Evolutionary conservation across 2,888 invertebrate genomes (phyloP).

Genomic region (Orchestes rusci): DNA sequence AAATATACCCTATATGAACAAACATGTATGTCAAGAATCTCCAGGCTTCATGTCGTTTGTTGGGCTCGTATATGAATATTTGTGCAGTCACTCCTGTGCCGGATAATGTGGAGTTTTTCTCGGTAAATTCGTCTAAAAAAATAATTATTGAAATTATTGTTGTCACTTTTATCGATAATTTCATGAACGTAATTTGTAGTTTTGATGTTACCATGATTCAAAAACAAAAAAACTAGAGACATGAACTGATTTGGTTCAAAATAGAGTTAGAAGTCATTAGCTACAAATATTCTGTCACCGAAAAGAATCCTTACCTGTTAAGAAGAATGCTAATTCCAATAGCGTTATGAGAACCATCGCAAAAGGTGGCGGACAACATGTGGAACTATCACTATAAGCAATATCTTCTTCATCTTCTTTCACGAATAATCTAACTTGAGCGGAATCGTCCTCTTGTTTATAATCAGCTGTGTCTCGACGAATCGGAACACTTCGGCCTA

Average conservation of each 20-base stretch:
- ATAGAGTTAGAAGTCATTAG: no score
- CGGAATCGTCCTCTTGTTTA: slow-evolving; percentile 1
- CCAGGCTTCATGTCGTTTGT: slow-evolving; percentile 82
- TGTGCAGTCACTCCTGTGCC: slow-evolving; percentile 39
- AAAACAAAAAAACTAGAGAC: no score
- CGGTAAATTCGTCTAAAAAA: slow-evolving; percentile 16
- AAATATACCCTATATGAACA: slow-evolving; percentile 77
- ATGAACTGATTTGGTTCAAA: no score
- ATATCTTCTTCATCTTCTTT: slow-evolving; percentile 10
- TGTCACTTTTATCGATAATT: no score
- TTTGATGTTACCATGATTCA: background rate
- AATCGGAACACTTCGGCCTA: slow-evolving; percentile 5
- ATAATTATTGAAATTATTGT: no score
- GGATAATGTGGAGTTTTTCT: slow-evolving; percentile 17
- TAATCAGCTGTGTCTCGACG: background rate
- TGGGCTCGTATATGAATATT: slow-evolving; percentile 83
- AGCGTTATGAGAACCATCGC: slow-evolving; percentile 86
- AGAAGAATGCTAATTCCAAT: slow-evolving; percentile 71
- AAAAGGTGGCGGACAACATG: slow-evolving; percentile 78
- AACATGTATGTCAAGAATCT: slow-evolving; percentile 93
- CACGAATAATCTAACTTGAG: slow-evolving; percentile 1
- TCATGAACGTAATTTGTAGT: no score
- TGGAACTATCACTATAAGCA: slow-evolving; percentile 63
- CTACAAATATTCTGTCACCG: no score
- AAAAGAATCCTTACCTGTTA: slow-evolving; percentile 26